phyloP scores from a whole-genome alignment of 2,113 vertebrate species.

The Morone chrysops region DNA sequence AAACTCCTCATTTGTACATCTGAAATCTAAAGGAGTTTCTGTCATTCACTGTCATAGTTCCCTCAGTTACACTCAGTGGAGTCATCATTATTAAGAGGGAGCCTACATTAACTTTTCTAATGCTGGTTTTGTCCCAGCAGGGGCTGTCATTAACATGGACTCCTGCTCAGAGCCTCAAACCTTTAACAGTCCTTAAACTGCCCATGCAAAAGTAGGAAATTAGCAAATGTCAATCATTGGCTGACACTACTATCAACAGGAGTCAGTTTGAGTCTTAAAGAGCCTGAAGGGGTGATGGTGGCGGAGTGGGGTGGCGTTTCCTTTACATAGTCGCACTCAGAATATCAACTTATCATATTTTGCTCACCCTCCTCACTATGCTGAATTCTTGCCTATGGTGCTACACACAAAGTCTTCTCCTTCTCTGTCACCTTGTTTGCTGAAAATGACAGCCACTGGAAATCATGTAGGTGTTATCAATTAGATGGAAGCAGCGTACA shows the following conservation, averaged over 20 bases:
- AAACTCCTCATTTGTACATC: background rate
- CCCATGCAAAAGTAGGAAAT: conserved; percentile 59
- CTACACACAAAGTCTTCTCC: conserved; percentile 42
- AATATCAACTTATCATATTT: conserved; percentile 59
- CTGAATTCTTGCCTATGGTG: conserved; percentile 58
- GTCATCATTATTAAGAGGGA: conserved; percentile 16
- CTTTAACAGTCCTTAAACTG: conserved; percentile 56
- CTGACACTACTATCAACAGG: conserved; percentile 57
- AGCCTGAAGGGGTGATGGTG: conserved; percentile 29
- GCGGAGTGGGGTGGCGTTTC: background rate
- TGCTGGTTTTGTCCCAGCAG: conserved; percentile 46
- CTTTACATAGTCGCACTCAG: conserved; percentile 44
- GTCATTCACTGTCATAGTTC: background rate
- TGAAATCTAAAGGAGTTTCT: background rate
- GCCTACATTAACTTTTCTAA: conserved; percentile 17
- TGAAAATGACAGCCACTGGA: conserved; percentile 52
- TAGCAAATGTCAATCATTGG: conserved; percentile 76
- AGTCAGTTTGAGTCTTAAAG: conserved; percentile 39
- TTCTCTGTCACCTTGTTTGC: conserved; percentile 54
- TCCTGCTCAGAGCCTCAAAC: conserved; percentile 56
- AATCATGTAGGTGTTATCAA: conserved; percentile 59
- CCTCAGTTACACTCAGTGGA: background rate
- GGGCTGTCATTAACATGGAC: conserved; percentile 67
- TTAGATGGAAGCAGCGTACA: conserved; percentile 45
- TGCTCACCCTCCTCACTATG: conserved; percentile 59